Evolutionary conservation across 37 sponge, comb jelly and placozoan species (phyloP).

Genomic region (Corticium candelabrum): DNA sequence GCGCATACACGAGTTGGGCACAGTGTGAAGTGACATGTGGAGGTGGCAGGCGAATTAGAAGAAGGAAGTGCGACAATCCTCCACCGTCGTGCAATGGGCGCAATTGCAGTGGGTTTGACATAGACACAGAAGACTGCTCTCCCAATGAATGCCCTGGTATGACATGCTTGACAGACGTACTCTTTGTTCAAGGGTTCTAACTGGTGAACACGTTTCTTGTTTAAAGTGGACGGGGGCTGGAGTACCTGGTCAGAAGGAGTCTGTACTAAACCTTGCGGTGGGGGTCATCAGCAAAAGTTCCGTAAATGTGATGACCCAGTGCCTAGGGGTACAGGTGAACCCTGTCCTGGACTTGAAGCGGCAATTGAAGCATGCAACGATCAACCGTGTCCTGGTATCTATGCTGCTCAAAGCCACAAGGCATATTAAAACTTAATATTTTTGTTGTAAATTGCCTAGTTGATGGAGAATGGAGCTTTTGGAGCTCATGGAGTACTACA

Average conservation of each 20-base stretch:
- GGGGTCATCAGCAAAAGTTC: conserved; percentile 11
- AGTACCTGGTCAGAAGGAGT: conserved; percentile 28
- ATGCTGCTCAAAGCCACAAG: not conserved
- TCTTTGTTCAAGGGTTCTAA: too few relatives aligned
- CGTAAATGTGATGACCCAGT: conserved; percentile 22
- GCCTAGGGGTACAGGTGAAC: conserved; percentile 9
- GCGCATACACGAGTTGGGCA: not conserved
- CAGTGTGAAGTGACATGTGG: not conserved
- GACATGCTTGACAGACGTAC: too few relatives aligned
- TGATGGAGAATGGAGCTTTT: conserved; percentile 34
- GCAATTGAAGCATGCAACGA: conserved; percentile 22
- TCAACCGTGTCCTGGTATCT: conserved; percentile 48
- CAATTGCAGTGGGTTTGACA: not conserved
- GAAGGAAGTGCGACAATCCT: not conserved
- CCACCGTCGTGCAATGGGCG: not conserved
- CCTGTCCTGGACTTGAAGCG: conserved; percentile 14
- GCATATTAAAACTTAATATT: not conserved
- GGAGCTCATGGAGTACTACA: conserved; percentile 34
- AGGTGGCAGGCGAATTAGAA: not conserved
- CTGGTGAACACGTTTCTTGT: not conserved
- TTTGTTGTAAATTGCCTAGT: conserved; percentile 3
- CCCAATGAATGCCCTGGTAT: too few relatives aligned
- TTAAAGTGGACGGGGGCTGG: conserved; percentile 29
- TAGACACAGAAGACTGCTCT: too few relatives aligned
- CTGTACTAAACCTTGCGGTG: conserved; percentile 35